Conservation (phyloP, 2,797 vertebrate species). For the Pseudochaenichthys georgianus region DNA sequence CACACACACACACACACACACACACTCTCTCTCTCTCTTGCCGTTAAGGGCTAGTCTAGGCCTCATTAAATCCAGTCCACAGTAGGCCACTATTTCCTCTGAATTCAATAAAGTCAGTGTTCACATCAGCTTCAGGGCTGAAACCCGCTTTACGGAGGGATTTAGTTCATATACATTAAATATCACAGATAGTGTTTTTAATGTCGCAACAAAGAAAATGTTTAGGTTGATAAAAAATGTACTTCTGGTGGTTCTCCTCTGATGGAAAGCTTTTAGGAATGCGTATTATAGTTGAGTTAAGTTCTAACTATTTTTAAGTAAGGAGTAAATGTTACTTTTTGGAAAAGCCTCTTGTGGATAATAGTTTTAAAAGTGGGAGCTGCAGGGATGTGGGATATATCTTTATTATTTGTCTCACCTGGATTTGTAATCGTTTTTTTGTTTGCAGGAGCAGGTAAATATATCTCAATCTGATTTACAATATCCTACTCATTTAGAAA, state of each 20-base stretch:
- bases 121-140: not conserved
- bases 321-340: too few species aligned
- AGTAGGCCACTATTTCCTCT: conserved; percentile 33
- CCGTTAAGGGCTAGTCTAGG: conserved; percentile 20
- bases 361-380: too few species aligned
- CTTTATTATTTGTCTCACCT: not conserved
- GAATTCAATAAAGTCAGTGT: conserved; percentile 16
- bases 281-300: too few species aligned
- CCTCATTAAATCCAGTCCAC: conserved; percentile 40
- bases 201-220: not conserved
- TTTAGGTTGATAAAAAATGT: not conserved
- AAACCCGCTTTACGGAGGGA: not conserved
- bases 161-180: not conserved
- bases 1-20: too few species aligned
- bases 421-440: not conserved
- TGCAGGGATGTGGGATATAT: not conserved
- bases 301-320: too few species aligned
- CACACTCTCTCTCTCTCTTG: too few species aligned
- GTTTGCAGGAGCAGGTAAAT: too few species aligned
- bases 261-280: not conserved
- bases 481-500: too few species aligned
- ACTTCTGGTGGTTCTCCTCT: not conserved
- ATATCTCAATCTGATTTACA: not conserved
- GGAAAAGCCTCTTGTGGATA: too few species aligned
- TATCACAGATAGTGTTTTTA: not conserved